Evolutionary conservation across 2,113 vertebrate species (phyloP).

Genomic region (Macaca nemestrina): DNA sequence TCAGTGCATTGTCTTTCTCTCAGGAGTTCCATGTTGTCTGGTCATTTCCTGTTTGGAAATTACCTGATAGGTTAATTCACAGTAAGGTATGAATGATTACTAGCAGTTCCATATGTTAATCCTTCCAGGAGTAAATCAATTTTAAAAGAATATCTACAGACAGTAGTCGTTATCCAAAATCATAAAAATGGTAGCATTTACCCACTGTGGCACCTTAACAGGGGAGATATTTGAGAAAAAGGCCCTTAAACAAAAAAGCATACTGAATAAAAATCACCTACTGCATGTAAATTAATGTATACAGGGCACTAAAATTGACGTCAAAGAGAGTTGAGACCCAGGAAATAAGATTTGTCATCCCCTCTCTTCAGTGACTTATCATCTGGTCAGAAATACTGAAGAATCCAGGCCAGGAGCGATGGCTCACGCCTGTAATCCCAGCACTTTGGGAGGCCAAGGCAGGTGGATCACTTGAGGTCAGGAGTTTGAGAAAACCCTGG

Average conservation of each 20-base stretch:
- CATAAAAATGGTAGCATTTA: not conserved
- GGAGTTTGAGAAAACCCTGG: too few species aligned
- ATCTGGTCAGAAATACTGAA: not conserved
- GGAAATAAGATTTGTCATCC: not conserved
- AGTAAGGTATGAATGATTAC: not conserved
- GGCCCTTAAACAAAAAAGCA: not conserved
- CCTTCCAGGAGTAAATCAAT: not conserved
- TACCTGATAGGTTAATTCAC: not conserved
- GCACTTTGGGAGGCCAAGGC: too few species aligned
- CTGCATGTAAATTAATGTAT: not conserved
- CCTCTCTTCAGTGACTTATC: not conserved
- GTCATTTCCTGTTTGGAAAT: not conserved
- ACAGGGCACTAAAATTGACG: not conserved
- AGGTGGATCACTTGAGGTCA: too few species aligned
- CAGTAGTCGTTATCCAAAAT: not conserved
- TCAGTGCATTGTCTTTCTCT: not conserved
- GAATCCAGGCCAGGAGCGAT: not conserved
- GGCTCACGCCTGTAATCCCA: too few species aligned
- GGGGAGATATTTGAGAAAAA: not conserved
- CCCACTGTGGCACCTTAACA: not conserved
- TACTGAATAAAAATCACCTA: not conserved
- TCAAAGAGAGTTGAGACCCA: not conserved
- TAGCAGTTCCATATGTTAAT: not conserved
- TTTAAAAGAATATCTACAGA: not conserved
- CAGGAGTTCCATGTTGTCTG: not conserved